Base-by-base conservation (phyloP, 2,888 invertebrate species). In the Idaea biselata region DNA sequence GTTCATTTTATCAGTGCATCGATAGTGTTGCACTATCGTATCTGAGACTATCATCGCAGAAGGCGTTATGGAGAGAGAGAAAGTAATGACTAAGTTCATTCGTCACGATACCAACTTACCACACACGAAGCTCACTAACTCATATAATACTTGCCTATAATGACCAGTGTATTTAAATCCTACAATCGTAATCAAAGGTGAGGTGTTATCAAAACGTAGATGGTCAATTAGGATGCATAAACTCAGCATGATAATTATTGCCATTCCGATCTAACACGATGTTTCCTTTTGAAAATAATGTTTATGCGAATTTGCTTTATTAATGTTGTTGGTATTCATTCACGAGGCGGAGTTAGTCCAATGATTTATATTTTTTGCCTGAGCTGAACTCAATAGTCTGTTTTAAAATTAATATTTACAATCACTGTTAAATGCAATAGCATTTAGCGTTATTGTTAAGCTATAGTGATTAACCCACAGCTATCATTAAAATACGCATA, bases 71-170 rank as follows among this genome's bases (percentile, higher is more conserved):
- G 79, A 70, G 76, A 79, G 44, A 75, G 81, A 81, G 86, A 88
- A 87, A 88, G 84, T 86, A 87, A 87, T 84, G 79, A 75, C 76
- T 74, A 74, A 75, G 77, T 82, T 73, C 81, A 87, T 86, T 85
- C 81, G 80, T 84, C 82, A 82, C 79, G 82, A 83, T 80, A 80
- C 69, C 73, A 72, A 74, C 75, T 74, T 76, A 79, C 86, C 88
- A 79, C 89, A 87, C 86, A 88, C 86, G 86, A 84, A 78, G 87
- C 65, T 77, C 64, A 74, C 77, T 76, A 55, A 72, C 73, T 77
- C 79, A 81, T 82, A 76, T 77, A 69, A 74, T 76, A 76, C 70
- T 71, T 74, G 62, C 63, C 62, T 66, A 65, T 72, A 68, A 70
- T 61, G 66, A 64, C 63, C 61, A 65, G 69, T 65, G 67, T 64